Conservation (phyloP, 2,888 invertebrate genomes). For the Bellardia pandia region DNA sequence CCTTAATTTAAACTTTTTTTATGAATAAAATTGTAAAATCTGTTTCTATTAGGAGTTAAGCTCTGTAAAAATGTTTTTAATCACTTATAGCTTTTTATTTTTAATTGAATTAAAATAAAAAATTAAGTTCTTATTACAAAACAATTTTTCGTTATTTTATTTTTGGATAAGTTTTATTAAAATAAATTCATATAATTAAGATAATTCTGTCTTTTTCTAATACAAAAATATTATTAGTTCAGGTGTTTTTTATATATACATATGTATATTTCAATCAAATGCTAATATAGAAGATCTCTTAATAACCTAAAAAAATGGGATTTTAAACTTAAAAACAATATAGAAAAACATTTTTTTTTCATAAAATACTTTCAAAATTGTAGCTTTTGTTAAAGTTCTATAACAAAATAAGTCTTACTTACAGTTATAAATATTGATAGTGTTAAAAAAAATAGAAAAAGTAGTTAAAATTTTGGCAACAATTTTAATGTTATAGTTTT, state of each 20-base stretch:
- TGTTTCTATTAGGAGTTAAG: no score
- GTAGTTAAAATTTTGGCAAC: conserved; percentile 56
- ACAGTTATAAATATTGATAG: conserved; percentile 17
- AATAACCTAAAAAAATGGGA: conserved; percentile 41
- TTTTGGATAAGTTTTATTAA: conserved; percentile 53
- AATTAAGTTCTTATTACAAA: not conserved
- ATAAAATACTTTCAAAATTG: conserved; percentile 48
- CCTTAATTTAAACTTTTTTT: no score
- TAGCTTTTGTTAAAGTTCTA: not conserved
- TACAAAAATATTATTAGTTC: conserved; percentile 64
- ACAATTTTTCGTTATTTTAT: not conserved
- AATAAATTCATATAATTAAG: conserved; percentile 58
- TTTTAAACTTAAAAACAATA: conserved; percentile 5
- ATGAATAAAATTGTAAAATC: no score
- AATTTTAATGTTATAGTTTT: not conserved
- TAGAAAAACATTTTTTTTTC: not conserved
- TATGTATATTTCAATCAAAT: conserved; percentile 26
- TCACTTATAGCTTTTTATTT: no score
- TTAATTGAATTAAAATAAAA: no score
- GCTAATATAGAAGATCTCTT: conserved; percentile 35
- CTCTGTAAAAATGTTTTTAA: no score
- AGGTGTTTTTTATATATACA: conserved; percentile 35
- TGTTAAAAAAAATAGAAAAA: conserved; percentile 24
- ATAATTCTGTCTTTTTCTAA: conserved; percentile 46
- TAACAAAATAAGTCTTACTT: conserved; percentile 35